Evolutionary conservation across 2,113 vertebrate genomes (phyloP), one percentile per base, ranked within the genome.

Genomic region (Marcusenius ussheri): DNA sequence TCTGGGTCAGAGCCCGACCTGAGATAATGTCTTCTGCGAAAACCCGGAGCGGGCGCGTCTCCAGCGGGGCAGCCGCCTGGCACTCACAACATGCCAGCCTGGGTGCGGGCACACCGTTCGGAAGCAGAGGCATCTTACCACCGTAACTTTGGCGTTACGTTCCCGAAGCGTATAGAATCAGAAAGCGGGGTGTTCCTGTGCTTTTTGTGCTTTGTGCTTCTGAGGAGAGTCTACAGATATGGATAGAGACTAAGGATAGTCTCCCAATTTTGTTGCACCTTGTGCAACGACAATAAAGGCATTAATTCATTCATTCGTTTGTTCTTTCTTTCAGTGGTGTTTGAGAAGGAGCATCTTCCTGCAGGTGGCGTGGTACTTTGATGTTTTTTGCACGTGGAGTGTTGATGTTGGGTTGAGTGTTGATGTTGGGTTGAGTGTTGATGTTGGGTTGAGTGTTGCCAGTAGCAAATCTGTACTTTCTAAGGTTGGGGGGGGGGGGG

Each of bases 1-100:
- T 92, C 91, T 88, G 87, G 90, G 91, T 92, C 89, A 87, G 91
- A 87, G 70, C 90, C 83, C 47, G 88, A 89, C 91, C 90, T 86
- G 13, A 3, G 6, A 87, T 62, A 39, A 88, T 83, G 89, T 85
- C 89, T 91, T 91, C 89, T 89, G 90, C 87, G 89, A 91, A 77
- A 89, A 50, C 89, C 87, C 89, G 86, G 87, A 35, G 27, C 39
- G 85, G 50, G 50, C 2, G 21, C 6, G 3, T 87, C 19, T 87
- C 27, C 85, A 56, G 83, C n/a, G 13, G n/a, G 47, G 11, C 45
- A 86, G 47, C 47, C 83, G 9, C 85, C 47, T 21, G 51, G 31
- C 21, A 4, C 50, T 0, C 0, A 10, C 21, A 17, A 0, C n/a
- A 17, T 45, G 42, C 83, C 83, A 46, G 19, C 74, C 45, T 45